A percentile compares a stretch with the other conserved stretches of the same genome.
These are phyloP conservation scores for Tiliacea citrago DNA, from an alignment of 2,888 invertebrate genomes.

Conservation along the genomic window DNA sequence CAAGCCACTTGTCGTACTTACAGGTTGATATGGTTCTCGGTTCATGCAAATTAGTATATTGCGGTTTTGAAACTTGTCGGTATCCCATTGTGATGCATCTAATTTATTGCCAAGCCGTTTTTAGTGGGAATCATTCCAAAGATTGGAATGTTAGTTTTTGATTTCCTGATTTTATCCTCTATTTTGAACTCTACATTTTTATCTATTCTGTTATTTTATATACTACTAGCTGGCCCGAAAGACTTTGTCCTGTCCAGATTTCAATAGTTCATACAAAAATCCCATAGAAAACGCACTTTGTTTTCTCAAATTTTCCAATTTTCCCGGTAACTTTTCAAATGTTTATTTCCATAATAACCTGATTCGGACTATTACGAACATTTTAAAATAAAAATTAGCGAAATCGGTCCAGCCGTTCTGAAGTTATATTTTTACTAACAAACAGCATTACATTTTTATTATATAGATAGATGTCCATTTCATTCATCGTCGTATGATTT, in stretches of 20 bases:
- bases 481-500: neutral
- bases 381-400: too few species aligned
- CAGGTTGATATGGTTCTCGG: conserved; percentile 71
- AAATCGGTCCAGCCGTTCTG: too few species aligned
- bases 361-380: too few species aligned
- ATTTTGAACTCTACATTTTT: neutral
- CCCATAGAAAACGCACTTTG: too few species aligned
- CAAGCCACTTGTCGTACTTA: conserved; percentile 69
- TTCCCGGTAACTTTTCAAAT: too few species aligned
- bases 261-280: too few species aligned
- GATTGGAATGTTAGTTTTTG: neutral
- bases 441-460: too few species aligned
- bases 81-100: conserved; percentile 69
- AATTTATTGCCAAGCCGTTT: conserved; percentile 49
- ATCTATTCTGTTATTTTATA: neutral
- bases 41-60: conserved; percentile 73
- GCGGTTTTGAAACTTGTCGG: conserved; percentile 63
- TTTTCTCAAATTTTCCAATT: too few species aligned
- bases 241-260: too few species aligned
- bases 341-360: too few species aligned
- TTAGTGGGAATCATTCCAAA: conserved; percentile 11
- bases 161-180: neutral
- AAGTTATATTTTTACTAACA: too few species aligned
- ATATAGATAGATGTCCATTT: neutral
- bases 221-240: neutral